phyloP scores from a whole-genome alignment of 2,888 invertebrate genomes.

The Deroplatys truncata region DNA sequence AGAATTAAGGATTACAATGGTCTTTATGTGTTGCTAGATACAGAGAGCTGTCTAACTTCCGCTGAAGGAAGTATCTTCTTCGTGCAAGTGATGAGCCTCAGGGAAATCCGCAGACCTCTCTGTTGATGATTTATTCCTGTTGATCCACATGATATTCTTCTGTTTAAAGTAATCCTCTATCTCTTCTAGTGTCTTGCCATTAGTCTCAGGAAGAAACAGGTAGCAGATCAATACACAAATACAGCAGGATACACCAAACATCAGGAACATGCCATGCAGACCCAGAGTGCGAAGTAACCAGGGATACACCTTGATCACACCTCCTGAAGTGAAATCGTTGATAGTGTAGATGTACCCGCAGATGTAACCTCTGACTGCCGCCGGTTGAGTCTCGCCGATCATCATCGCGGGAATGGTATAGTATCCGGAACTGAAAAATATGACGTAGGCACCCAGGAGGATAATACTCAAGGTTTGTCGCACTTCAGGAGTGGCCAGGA shows the following conservation, averaged over 20 bases:
- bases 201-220: constrained; percentile 69
- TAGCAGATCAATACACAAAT: constrained; percentile 62
- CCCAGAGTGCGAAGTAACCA: constrained; percentile 45
- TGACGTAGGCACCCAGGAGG: no score
- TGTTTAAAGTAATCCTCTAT: constrained; percentile 51
- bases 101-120: no score
- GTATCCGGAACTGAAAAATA: constrained; percentile 47
- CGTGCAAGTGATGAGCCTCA: no score
- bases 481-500: no score
- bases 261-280: constrained; percentile 55
- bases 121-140: not conserved
- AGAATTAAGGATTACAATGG: no score
- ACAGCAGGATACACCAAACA: constrained; percentile 46
- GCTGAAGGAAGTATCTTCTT: no score
- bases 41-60: no score
- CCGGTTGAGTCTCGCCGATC: constrained; percentile 71
- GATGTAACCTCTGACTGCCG: constrained; percentile 65
- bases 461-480: no score
- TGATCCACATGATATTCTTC: constrained; percentile 47
- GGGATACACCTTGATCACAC: constrained; percentile 67
- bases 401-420: constrained; percentile 71
- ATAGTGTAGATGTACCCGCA: constrained; percentile 62
- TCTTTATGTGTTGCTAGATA: no score
- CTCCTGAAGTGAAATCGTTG: constrained; percentile 48
- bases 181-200: constrained; percentile 58